A percentile compares a stretch with the other conserved stretches of the same genome.
Evolutionary conservation across 2,888 invertebrate genomes (phyloP).

Genomic region (Apamea monoglypha): DNA sequence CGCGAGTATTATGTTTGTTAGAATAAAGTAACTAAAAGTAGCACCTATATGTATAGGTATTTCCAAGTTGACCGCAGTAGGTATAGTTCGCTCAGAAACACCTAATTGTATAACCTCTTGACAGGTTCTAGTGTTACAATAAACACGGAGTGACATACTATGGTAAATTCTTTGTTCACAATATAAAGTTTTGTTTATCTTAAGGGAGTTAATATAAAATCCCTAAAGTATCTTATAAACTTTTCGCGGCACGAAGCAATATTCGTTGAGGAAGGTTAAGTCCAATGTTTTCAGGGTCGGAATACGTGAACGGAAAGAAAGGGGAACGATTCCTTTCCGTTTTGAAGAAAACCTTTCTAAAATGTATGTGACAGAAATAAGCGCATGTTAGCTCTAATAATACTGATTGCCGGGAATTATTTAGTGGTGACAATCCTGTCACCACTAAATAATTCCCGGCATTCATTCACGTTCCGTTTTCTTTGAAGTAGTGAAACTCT

Average conservation of each 20-base stretch:
- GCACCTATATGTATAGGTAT: background rate
- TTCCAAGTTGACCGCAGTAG: background rate
- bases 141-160: background rate
- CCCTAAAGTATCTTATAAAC: conserved; percentile 38
- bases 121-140: background rate
- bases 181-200: conserved; percentile 23
- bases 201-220: conserved; percentile 41
- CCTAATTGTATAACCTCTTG: background rate
- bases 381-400: conserved; percentile 19
- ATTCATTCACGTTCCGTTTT: background rate
- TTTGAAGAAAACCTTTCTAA: conserved; percentile 45
- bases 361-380: conserved; percentile 47
- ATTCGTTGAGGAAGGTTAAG: conserved; percentile 63
- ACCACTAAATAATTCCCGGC: no score
- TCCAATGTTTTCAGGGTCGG: conserved; percentile 57
- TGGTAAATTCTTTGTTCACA: conserved; percentile 10
- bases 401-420: conserved; percentile 30
- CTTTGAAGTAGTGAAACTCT: background rate
- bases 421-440: conserved; percentile 24
- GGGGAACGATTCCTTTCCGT: conserved; percentile 35
- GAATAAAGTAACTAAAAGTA: background rate
- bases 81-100: background rate
- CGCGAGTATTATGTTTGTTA: background rate
- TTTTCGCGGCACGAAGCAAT: conserved; percentile 50
- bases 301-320: conserved; percentile 53